Conservation (phyloP, 1,140 invertebrate species). For the Drosophila baimaii region DNA sequence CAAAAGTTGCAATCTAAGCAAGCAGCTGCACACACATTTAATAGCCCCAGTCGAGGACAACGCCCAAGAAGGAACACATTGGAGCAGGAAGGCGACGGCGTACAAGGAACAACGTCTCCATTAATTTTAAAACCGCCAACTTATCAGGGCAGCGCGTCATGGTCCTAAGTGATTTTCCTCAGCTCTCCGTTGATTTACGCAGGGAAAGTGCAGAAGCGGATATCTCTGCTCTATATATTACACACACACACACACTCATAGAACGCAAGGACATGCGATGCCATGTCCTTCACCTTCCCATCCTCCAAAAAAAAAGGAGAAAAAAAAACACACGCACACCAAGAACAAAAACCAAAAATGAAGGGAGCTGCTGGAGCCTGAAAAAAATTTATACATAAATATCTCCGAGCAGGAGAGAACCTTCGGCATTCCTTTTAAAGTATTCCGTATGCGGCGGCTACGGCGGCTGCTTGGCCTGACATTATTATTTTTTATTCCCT, state of each 20-base stretch:
- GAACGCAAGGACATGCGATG: conserved; percentile 52
- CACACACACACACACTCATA: conserved; percentile 48
- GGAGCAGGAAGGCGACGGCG: conserved; percentile 39
- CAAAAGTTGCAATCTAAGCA: conserved; percentile 62
- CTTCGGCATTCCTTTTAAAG: conserved; percentile 59
- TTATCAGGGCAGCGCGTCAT: conserved; percentile 70
- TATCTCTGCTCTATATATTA: conserved; percentile 49
- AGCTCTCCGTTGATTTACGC: conserved; percentile 67
- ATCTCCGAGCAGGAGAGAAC: conserved; percentile 46
- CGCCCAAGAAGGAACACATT: conserved; percentile 15
- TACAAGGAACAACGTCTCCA: conserved; percentile 65
- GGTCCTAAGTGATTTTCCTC: conserved; percentile 74
- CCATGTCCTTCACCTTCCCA: conserved; percentile 56
- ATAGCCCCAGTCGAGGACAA: conserved; percentile 16
- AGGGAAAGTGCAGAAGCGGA: conserved; percentile 23
- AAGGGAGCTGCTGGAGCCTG: conserved; percentile 8
- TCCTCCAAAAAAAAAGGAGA: conserved; percentile 8
- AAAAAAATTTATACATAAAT: conserved; percentile 58
- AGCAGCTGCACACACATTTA: conserved; percentile 22
- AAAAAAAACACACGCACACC: background rate
- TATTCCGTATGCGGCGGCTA: conserved; percentile 47
- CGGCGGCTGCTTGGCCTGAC: conserved; percentile 19
- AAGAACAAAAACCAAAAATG: conserved; percentile 20
- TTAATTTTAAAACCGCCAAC: conserved; percentile 78
- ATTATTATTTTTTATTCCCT: conserved; percentile 53